A percentile compares a stretch with the other conserved stretches of the same genome.
Conservation (phyloP, 2,113 vertebrate species). For the Podocnemis expansa region DNA sequence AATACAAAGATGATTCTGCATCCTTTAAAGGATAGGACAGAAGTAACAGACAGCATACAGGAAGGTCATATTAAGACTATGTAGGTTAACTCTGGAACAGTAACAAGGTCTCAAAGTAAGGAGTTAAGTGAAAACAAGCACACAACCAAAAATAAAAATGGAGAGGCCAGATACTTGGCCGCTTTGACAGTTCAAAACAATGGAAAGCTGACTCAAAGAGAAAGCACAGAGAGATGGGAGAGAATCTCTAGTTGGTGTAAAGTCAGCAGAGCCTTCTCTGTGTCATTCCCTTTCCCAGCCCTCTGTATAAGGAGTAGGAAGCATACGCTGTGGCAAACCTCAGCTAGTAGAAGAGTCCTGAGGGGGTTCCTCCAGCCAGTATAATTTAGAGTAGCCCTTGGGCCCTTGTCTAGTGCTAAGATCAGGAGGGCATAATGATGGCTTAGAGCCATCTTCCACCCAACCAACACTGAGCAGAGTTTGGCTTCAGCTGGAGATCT, state of each 20-base stretch:
- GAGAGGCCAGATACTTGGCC: neutral
- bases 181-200: neutral
- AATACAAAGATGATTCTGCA: neutral
- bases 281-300: slow-evolving; percentile 13
- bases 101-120: neutral
- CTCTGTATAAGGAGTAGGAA: neutral
- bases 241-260: neutral
- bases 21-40: neutral
- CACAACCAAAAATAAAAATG: neutral
- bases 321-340: slow-evolving; percentile 37
- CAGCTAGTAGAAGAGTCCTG: slow-evolving; percentile 22
- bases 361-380: slow-evolving; percentile 29
- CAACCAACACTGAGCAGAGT: neutral
- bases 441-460: slow-evolving; percentile 45
- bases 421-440: slow-evolving; percentile 66
- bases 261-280: neutral
- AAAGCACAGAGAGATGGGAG: neutral
- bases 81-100: neutral
- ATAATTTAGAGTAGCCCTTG: slow-evolving; percentile 64
- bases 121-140: neutral
- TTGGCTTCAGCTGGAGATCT: neutral
- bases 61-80: neutral
- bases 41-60: neutral
- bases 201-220: neutral
- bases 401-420: slow-evolving; percentile 62